Evolutionary conservation across 2,797 vertebrate genomes (phyloP).

Genomic region (Chelonia mydas): DNA sequence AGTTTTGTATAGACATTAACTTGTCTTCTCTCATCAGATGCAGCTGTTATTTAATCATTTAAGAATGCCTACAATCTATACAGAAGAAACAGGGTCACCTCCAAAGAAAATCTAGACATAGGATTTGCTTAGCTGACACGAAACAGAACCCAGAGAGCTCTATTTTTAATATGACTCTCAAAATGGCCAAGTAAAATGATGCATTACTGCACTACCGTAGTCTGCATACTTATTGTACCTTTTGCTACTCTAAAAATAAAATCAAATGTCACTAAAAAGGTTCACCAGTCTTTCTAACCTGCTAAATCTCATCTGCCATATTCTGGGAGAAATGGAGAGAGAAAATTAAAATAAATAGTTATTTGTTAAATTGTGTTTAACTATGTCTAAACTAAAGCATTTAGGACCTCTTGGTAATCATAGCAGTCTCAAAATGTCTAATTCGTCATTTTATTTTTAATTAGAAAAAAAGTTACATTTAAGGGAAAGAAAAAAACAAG

Average conservation of each 20-base stretch:
- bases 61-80: background rate
- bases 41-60: background rate
- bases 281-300: background rate
- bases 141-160: background rate
- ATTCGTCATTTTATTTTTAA: background rate
- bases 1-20: background rate
- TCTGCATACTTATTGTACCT: background rate
- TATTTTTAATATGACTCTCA: background rate
- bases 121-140: background rate
- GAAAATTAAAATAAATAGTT: background rate
- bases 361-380: background rate
- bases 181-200: background rate
- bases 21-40: background rate
- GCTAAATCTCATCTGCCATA: background rate
- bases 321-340: background rate
- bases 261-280: background rate
- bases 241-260: background rate
- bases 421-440: background rate
- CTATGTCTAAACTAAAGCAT: background rate
- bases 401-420: background rate
- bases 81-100: background rate
- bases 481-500: background rate
- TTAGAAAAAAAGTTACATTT: background rate
- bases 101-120: rapidly evolving
- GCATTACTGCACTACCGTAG: background rate